Evolutionary conservation across 2,113 vertebrate species (phyloP), one percentile per base, ranked within the genome.

Genomic region (Stomatorhinus ivindoensis): DNA sequence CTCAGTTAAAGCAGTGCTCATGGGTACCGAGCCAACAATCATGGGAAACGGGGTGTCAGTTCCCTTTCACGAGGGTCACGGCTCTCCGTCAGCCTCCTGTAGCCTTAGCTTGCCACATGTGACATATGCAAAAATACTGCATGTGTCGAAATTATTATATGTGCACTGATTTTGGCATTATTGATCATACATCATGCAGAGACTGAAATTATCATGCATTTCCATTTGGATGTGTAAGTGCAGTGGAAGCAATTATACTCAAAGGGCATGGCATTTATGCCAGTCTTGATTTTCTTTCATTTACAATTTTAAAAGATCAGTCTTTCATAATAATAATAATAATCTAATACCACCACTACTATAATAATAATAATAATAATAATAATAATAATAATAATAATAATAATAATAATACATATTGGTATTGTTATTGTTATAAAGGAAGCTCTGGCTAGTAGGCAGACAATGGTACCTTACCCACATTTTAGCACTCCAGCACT

Each of bases 151-250:
- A 80, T 11, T 39, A 42, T 76, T 76, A 19, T 39, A 76, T 39
- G 15, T 76, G 15, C 69, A 39, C 15, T 76, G 15, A 76, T 39
- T 80, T 80, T 80, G 31, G 35, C 5, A 15, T 42, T 80, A 80
- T 80, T 80, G 73, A 80, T 80, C 31, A 80, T 42, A 76, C 15
- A 42, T 80, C 35, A 42, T 42, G 35, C 73, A 80, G 35, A 80
- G 73, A 80, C 73, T 35, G 35, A 80, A 80, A 80, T 80, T 80
- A 80, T 80, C 73, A 80, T 80, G 31, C 69, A 76, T 76, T 76
- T 76, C 31, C 27, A 39, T 76, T 80, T 80, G 13, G 35, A 3
- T 15, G 15, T 31, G n/a, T 17, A 15, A 76, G 69, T 76, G 35
- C 35, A 80, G 73, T 39, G 35, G 35, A 19, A 6, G 73, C 35